Evolutionary conservation across 1,140 invertebrate species (phyloP).

Genomic region (Hyphantria cunea): DNA sequence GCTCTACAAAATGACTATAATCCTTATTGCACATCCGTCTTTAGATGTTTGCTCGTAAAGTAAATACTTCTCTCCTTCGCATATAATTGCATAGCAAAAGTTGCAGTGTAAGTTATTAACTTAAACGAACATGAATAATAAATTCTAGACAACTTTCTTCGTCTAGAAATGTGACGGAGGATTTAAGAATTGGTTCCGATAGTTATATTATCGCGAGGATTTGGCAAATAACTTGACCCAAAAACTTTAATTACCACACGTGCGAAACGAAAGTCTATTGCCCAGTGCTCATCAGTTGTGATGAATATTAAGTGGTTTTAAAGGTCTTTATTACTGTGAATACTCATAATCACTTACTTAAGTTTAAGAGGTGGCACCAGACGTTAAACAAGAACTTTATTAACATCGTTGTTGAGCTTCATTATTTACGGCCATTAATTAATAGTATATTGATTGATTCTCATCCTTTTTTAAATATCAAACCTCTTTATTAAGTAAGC

Average conservation of each 20-base stretch:
- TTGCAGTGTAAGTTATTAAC: not conserved
- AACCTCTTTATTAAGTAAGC: too few relatives aligned
- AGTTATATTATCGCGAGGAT: conserved; percentile 2
- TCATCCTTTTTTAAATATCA: too few relatives aligned
- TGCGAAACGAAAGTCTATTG: conserved; percentile 9
- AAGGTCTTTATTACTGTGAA: conserved; percentile 14
- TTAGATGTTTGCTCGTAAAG: not conserved
- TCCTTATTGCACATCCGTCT: not conserved
- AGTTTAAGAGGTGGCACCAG: not conserved
- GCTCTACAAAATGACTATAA: not conserved
- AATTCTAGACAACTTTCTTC: not conserved
- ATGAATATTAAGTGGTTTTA: conserved; percentile 21
- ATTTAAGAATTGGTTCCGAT: not conserved
- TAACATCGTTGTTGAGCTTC: too few relatives aligned
- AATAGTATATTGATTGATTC: too few relatives aligned
- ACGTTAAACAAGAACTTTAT: too few relatives aligned
- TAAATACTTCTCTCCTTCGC: not conserved
- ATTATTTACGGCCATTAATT: too few relatives aligned
- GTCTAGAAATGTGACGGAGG: not conserved
- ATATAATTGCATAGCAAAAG: not conserved
- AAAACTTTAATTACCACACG: conserved; percentile 9
- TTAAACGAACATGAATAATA: not conserved
- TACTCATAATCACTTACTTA: conserved; percentile 13
- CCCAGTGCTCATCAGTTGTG: not conserved
- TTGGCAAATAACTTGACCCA: conserved; percentile 6